Evolutionary conservation across 2,888 invertebrate species (phyloP), one percentile per base, ranked within the genome.

Genomic region (Drosophila putrida): DNA sequence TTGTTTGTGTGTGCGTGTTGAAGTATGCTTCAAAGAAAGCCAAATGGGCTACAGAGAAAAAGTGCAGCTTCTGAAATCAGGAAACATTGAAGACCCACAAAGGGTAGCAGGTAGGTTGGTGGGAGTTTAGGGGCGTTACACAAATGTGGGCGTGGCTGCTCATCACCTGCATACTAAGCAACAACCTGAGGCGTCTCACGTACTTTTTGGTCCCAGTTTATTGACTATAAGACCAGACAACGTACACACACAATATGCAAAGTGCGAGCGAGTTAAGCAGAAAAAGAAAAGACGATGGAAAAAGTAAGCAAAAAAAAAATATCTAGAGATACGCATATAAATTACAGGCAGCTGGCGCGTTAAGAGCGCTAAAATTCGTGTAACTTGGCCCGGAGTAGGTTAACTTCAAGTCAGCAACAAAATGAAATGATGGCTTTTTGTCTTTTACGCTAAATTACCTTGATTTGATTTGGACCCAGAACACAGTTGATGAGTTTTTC

Each of bases 361-460:
- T 44, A 33, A 51, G 41, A 31, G 39, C n/a, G 36, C 33, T 35
- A 41, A 39, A 39, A 47, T 41, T 15, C 35, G 43, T 25, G 41
- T 13, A 43, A 44, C 31, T 44, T 20, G 38, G 74, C 59, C 74
- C 43, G 39, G 41, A 51, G 51, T 15, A 54, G 36, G 68, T 70
- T 67, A 47, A 57, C 57, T 53, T 35, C 51, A 49, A 83, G 64
- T 64, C 65, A 47, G 64, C 57, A 55, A 33, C 58, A 50, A 81
- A 89, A 84, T 74, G 73, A 76, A 89, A 79, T 82, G 80, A 80
- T 89, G 85, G 71, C 82, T 76, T 82, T 89, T 88, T 80, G 88
- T 88, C 88, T 88, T 82, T 89, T 71, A 88, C 89, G 80, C 78
- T 78, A 89, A 86, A 86, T 86, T 86, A 89, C 83, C 88, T 78